Evolutionary conservation across 2,113 vertebrate genomes (phyloP).

Genomic region (Syngnathus scovelli): DNA sequence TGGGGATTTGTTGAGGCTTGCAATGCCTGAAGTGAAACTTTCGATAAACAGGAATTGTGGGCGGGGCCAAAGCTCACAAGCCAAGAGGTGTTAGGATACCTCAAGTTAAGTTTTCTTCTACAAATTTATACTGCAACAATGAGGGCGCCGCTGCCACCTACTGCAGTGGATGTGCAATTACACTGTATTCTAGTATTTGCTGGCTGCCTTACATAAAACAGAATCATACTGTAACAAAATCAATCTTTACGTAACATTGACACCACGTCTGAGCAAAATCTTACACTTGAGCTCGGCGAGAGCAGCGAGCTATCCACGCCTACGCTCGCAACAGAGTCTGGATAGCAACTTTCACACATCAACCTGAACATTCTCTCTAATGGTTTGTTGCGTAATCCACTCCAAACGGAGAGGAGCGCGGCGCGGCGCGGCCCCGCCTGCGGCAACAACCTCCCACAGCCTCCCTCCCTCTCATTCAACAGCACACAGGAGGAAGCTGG

Average conservation of each 20-base stretch:
- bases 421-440: conserved; percentile 41
- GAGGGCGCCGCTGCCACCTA: too few species aligned
- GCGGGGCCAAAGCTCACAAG: conserved; percentile 11
- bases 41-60: conserved; percentile 25
- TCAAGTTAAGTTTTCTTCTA: too few species aligned
- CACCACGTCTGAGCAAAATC: conserved; percentile 21
- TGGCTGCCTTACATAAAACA: not conserved
- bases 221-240: not conserved
- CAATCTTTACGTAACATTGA: conserved; percentile 32
- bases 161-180: too few species aligned
- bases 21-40: conserved; percentile 32
- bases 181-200: too few species aligned
- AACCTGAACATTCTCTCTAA: conserved; percentile 42
- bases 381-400: conserved; percentile 66
- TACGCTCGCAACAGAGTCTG: conserved; percentile 36
- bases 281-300: conserved; percentile 33
- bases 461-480: conserved; percentile 36
- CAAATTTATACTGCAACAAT: too few species aligned
- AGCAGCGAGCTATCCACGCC: conserved; percentile 46
- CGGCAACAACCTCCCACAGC: conserved; percentile 58
- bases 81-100: conserved; percentile 4
- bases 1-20: conserved; percentile 51
- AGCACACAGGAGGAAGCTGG: conserved; percentile 33
- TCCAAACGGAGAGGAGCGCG: conserved; percentile 48
- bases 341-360: conserved; percentile 46